Evolutionary conservation across 2,888 invertebrate genomes (phyloP).

Genomic region (Tinea pellionella): DNA sequence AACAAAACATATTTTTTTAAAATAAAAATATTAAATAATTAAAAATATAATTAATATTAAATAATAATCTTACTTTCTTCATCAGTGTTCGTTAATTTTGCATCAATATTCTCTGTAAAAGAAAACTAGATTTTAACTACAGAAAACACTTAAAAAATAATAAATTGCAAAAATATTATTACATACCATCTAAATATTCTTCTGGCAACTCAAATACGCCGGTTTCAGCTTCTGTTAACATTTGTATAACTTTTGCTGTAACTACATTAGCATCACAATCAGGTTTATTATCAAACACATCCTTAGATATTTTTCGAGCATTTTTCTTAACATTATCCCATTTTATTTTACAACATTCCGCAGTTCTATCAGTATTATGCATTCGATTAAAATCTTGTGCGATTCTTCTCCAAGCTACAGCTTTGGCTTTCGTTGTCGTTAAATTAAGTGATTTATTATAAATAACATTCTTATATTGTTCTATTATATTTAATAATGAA

Average conservation of each 20-base stretch:
- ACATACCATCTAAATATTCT: not conserved
- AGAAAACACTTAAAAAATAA: too few species aligned
- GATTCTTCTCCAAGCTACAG: slow-evolving; percentile 43
- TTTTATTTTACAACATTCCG: slow-evolving; percentile 41
- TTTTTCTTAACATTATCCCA: slow-evolving; percentile 51
- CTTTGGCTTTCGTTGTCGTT: slow-evolving; percentile 37
- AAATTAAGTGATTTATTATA: slow-evolving; percentile 41
- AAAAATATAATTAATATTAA: not conserved
- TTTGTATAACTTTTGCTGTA: slow-evolving; percentile 16
- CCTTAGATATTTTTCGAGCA: slow-evolving; percentile 34
- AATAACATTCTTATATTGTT: slow-evolving; percentile 39
- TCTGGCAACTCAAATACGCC: not conserved
- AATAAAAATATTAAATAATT: not conserved
- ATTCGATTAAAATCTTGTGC: slow-evolving; percentile 38
- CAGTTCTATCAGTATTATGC: slow-evolving; percentile 30
- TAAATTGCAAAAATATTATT: too few species aligned
- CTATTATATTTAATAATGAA: slow-evolving; percentile 35
- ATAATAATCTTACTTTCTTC: not conserved
- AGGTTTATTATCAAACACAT: slow-evolving; percentile 30
- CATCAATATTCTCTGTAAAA: not conserved
- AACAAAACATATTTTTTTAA: too few species aligned
- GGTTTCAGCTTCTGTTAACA: slow-evolving; percentile 16
- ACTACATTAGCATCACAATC: slow-evolving; percentile 29
- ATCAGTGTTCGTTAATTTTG: too few species aligned
- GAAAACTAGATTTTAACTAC: not conserved